Evolutionary conservation across 1,140 invertebrate species (phyloP).

Genomic region (Drosophila varians): DNA sequence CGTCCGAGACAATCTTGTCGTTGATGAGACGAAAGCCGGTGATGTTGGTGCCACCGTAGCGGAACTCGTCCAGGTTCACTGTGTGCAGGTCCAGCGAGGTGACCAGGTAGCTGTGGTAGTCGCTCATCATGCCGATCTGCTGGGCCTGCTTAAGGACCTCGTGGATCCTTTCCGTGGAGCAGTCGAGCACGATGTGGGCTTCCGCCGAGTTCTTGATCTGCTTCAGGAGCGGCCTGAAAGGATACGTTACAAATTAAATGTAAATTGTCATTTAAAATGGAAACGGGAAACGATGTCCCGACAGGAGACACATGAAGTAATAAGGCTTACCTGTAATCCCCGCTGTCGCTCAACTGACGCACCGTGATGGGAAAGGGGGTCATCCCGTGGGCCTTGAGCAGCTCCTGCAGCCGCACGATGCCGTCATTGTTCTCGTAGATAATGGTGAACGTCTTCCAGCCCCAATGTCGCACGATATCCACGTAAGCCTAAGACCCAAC

Average conservation of each 20-base stretch:
- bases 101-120: conserved; percentile 95
- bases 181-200: conserved; percentile 96
- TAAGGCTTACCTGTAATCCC: conserved; percentile 89
- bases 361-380: conserved; percentile 92
- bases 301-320: neutral
- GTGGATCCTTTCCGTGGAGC: conserved; percentile 92
- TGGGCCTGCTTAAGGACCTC: conserved; percentile 95
- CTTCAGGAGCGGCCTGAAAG: conserved; percentile 91
- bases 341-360: conserved; percentile 90
- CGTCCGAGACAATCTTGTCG: conserved; percentile 86
- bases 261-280: neutral
- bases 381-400: conserved; percentile 94
- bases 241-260: too few species aligned
- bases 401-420: conserved; percentile 94
- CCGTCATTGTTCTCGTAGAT: conserved; percentile 98
- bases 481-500: conserved; percentile 90
- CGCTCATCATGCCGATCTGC: conserved; percentile 97
- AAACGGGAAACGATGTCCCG: neutral
- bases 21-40: conserved; percentile 91
- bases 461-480: conserved; percentile 94
- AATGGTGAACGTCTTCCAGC: conserved; percentile 97
- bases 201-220: conserved; percentile 96
- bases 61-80: conserved; percentile 95
- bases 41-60: conserved; percentile 96
- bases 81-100: conserved; percentile 95